Base-by-base conservation (phyloP, 2,113 vertebrate genomes). In the Pelmatolapia mariae region DNA sequence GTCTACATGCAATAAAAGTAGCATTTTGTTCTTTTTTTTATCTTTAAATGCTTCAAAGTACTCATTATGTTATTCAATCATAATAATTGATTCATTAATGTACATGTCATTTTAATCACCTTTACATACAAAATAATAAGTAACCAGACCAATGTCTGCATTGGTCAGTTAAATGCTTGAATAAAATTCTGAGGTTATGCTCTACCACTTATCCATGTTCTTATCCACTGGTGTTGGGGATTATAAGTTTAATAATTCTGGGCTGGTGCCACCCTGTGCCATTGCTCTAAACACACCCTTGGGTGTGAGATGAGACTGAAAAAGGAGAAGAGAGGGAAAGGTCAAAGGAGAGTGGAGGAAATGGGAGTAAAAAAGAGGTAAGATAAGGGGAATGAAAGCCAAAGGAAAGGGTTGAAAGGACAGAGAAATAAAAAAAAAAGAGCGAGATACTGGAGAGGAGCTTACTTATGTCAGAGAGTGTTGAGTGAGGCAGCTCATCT, bases 321-420 rank as follows among this genome's bases (percentile, higher is more conserved):
- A 93, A 93, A 16, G 84, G 18, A 15, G 24, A n/a, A 66, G 66
- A 40, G 61, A 24, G 10, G 66, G 26, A 40, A 63, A 29, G 18
- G 33, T 43, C 18, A 38, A 59, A 43, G 53, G 19, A 33, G 19
- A 57, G 45, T 45, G 6, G 11, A 26, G 12, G 31, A 56, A 31
- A 24, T 57, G 83, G 87, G 95, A 85, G 40, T 47, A 47, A 94
- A 94, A 94, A 91, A 84, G 31, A 22, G 36, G 16, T 18, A 18
- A 66, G 38, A 33, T 15, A n/a, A 33, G 83, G 13, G 90, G 63
- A 26, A 47, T 40, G 19, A 33, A 47, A 8, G 24, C 18, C 36
- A 50, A 8, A 24, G 18, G 40, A 6, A 10, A 12, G 16, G 18
- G 3, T 50, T 8, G 12, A 24, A 73, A 36, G 73, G 12, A 50